Conservation (phyloP, 2,888 invertebrate genomes). For the Polydrusus pterygomalis region DNA sequence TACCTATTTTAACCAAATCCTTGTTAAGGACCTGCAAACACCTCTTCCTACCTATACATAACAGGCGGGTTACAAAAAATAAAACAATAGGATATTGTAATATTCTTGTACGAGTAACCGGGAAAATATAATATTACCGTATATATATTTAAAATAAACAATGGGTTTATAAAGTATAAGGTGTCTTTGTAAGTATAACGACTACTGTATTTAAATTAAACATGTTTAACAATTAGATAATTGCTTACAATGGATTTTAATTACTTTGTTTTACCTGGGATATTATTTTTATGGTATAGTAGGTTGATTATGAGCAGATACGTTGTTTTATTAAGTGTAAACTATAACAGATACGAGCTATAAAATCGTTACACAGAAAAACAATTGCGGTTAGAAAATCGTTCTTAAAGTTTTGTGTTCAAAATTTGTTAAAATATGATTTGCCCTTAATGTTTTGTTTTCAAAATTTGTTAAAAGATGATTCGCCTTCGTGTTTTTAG, state of each 20-base stretch:
- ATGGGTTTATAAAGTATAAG: conserved; percentile 37
- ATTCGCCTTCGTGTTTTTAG: no score
- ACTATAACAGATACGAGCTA: conserved; percentile 41
- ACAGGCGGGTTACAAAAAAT: conserved; percentile 34
- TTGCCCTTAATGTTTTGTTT: no score
- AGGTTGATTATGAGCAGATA: conserved; percentile 17
- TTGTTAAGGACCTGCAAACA: conserved; percentile 18
- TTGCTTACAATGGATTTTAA: conserved; percentile 52
- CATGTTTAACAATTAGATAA: conserved; percentile 52
- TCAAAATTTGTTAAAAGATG: no score
- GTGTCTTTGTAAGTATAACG: conserved; percentile 44
- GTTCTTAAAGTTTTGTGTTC: no score
- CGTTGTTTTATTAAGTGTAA: conserved; percentile 26
- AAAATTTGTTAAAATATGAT: no score
- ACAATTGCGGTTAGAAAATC: neutral
- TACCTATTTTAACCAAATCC: neutral
- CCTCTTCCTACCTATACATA: conserved; percentile 23
- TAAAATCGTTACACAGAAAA: neutral
- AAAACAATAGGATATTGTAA: conserved; percentile 44
- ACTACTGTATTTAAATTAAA: conserved; percentile 54
- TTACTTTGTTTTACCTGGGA: conserved; percentile 49
- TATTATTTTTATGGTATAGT: conserved; percentile 24
- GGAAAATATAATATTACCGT: conserved; percentile 41
- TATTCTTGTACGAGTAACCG: conserved; percentile 31
- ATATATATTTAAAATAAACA: conserved; percentile 28